Conservation (phyloP, 35 echinoderm and acorn worm species). For the Apostichopus parvimensis region DNA sequence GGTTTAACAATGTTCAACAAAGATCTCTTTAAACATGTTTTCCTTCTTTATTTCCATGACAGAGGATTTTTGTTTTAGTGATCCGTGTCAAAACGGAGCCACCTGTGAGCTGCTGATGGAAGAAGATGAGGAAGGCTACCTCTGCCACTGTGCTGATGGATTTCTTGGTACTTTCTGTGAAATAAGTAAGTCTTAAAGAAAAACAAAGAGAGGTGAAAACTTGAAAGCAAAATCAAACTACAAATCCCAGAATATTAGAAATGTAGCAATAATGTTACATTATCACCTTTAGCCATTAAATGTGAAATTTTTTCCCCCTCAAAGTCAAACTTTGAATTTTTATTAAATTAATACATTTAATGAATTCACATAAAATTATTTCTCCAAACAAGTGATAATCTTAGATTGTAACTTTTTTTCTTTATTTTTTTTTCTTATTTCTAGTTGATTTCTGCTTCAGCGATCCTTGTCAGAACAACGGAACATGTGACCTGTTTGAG, state of each 20-base stretch:
- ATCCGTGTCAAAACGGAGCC: slow-evolving; percentile 81
- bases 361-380: no score
- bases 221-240: no score
- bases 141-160: slow-evolving; percentile 34
- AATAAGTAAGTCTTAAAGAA: slow-evolving; percentile 15
- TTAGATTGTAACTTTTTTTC: neutral
- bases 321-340: no score
- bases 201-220: no score
- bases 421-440: neutral
- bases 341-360: no score
- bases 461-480: slow-evolving; percentile 72
- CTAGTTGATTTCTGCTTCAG: slow-evolving; percentile 51
- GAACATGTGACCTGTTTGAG: slow-evolving; percentile 58
- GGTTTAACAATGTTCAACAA: no score
- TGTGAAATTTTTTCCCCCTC: no score
- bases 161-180: slow-evolving; percentile 39
- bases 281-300: neutral
- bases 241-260: no score
- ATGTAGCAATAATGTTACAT: neutral
- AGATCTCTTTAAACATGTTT: neutral
- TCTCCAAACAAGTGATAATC: no score
- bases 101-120: slow-evolving; percentile 65
- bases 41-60: neutral
- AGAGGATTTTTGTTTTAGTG: slow-evolving; percentile 87
- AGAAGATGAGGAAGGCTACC: slow-evolving; percentile 57